Evolutionary conservation across 2,888 invertebrate genomes (phyloP).

Genomic region (Seira ritae): DNA sequence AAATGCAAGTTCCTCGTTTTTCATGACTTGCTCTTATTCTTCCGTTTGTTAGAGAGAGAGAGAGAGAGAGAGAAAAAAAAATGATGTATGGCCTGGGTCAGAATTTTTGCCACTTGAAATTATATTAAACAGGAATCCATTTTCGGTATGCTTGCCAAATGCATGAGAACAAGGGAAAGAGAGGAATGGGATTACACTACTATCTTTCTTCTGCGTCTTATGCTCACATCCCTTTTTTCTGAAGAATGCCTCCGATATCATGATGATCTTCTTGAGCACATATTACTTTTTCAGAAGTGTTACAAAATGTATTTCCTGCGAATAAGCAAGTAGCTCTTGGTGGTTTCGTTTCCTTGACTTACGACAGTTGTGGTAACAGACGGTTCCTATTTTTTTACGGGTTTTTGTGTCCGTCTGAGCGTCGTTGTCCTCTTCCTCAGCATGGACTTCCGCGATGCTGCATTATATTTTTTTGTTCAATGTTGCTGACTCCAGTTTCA

Average conservation of each 20-base stretch:
- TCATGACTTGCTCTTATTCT: slow-evolving; percentile 59
- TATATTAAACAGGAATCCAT: slow-evolving; percentile 58
- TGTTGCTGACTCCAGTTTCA: slow-evolving; percentile 16
- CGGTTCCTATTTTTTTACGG: slow-evolving; percentile 39
- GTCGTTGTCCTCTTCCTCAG: background rate
- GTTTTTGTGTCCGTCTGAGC: slow-evolving; percentile 1
- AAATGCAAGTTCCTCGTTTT: slow-evolving; percentile 38
- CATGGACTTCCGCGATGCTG: slow-evolving; percentile 12
- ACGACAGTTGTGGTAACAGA: slow-evolving; percentile 60
- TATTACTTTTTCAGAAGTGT: slow-evolving; percentile 19
- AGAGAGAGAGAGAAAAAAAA: too few relatives aligned
- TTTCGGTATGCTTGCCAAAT: slow-evolving; percentile 48
- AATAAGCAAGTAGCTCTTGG: slow-evolving; percentile 18
- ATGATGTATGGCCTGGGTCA: slow-evolving; percentile 64
- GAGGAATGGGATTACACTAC: background rate
- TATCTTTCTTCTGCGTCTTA: background rate
- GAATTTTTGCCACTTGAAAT: slow-evolving; percentile 62
- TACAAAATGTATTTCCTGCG: slow-evolving; percentile 17
- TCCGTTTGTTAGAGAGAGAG: slow-evolving; percentile 60
- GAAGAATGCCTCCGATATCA: background rate
- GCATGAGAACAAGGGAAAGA: slow-evolving; percentile 28
- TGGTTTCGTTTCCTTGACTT: background rate
- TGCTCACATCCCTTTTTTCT: slow-evolving; percentile 1
- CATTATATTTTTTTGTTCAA: background rate
- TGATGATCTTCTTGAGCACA: background rate